Evolutionary conservation across 2,113 vertebrate genomes (phyloP).

Genomic region (Dolichotis patagonum): DNA sequence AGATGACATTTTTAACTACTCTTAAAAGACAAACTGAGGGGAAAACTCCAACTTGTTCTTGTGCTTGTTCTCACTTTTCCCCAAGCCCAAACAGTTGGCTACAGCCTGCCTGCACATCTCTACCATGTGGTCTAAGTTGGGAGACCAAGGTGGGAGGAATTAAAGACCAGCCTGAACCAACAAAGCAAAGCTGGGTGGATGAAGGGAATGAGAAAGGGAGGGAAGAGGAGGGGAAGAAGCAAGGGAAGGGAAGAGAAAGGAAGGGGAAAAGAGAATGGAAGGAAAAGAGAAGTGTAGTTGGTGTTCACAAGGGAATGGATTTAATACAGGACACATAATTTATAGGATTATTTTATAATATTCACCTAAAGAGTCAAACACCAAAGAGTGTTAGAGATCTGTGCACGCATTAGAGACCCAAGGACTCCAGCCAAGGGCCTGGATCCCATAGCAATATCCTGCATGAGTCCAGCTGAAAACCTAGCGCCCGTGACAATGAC

Average conservation of each 20-base stretch:
- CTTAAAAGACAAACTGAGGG: background rate
- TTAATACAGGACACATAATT: background rate
- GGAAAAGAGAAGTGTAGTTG: background rate
- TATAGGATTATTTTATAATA: background rate
- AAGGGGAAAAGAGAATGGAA: background rate
- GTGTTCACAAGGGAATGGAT: background rate
- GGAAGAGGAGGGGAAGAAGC: background rate
- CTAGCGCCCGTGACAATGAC: background rate
- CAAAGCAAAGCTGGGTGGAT: background rate
- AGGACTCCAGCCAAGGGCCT: too few relatives aligned
- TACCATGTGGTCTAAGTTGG: rapidly evolving
- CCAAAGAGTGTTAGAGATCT: background rate
- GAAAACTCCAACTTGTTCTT: background rate
- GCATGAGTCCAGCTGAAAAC: too few relatives aligned
- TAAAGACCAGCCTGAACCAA: background rate
- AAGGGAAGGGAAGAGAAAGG: background rate
- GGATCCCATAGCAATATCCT: too few relatives aligned
- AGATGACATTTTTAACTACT: background rate
- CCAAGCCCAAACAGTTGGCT: background rate
- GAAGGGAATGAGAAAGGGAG: background rate
- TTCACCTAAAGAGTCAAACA: background rate
- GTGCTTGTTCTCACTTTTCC: background rate
- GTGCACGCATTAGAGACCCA: too few relatives aligned
- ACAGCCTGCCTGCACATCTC: rapidly evolving
- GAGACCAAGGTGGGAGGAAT: too few relatives aligned